These are phyloP conservation scores for Poecilia velifera DNA, from an alignment of 2,797 vertebrate species.

Conservation along the genomic window DNA sequence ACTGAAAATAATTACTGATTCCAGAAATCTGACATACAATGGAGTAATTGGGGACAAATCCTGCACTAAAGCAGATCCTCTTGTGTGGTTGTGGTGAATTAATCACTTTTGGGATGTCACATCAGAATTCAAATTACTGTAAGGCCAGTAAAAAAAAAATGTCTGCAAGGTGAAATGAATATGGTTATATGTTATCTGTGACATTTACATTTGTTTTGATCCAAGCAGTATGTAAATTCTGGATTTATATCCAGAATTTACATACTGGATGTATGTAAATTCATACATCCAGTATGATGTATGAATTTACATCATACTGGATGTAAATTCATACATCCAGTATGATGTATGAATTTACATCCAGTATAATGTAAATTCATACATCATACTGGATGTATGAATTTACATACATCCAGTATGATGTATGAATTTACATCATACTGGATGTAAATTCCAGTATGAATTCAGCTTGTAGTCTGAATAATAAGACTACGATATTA, in stretches of 20 bases:
- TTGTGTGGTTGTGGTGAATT: constrained; percentile 1
- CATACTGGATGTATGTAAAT: no score
- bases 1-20: constrained; percentile 10
- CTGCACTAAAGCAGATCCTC: neutral
- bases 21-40: constrained; percentile 8
- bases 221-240: neutral
- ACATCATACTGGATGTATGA: no score
- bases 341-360: no score
- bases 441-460: no score
- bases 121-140: constrained; percentile 1
- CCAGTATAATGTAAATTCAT: no score
- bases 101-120: neutral
- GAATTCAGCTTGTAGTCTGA: no score
- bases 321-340: no score
- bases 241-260: neutral
- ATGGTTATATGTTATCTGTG: neutral
- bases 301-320: no score
- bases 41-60: neutral
- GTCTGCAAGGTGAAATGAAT: neutral
- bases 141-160: neutral
- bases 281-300: no score
- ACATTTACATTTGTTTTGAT: neutral
- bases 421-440: no score
- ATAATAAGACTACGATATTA: no score
- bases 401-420: no score